phyloP scores from a whole-genome alignment of 1,140 invertebrate species.

The Macrocentrus cingulum region DNA sequence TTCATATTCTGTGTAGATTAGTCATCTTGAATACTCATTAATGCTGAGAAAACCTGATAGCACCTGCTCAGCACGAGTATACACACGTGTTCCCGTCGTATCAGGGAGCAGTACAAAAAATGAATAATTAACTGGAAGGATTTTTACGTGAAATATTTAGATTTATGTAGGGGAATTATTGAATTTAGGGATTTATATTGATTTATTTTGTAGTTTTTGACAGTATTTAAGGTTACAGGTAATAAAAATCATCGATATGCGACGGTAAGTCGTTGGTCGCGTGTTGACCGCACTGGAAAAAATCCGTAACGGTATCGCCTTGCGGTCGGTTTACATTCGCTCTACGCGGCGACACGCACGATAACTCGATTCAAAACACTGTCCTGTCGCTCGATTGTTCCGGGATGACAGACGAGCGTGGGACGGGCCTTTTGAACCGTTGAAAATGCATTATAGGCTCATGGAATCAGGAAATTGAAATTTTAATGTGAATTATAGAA shows the following conservation, averaged over 20 bases:
- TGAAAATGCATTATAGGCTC: no score
- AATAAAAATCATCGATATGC: neutral
- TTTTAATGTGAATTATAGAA: no score
- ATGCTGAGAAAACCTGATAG: no score
- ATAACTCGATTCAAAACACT: slow-evolving; percentile 29
- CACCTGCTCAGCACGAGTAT: no score
- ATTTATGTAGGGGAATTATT: no score
- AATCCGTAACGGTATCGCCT: slow-evolving; percentile 46
- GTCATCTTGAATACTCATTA: no score
- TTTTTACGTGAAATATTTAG: no score
- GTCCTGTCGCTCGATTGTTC: slow-evolving; percentile 24
- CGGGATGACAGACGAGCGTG: neutral
- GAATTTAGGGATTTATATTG: neutral
- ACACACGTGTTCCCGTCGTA: neutral
- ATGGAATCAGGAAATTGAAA: no score
- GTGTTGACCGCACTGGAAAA: slow-evolving; percentile 40
- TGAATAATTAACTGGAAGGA: neutral
- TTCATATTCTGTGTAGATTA: no score
- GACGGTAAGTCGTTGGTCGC: slow-evolving; percentile 32
- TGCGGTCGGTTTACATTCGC: slow-evolving; percentile 44
- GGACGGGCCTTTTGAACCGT: neutral
- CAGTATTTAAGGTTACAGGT: no score
- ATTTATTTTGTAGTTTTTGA: no score
- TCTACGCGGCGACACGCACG: slow-evolving; percentile 31
- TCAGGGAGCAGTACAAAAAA: neutral